These are phyloP conservation scores for Boulengerochromis microlepis DNA, from an alignment of 2,113 vertebrate genomes.

Conservation along the genomic window DNA sequence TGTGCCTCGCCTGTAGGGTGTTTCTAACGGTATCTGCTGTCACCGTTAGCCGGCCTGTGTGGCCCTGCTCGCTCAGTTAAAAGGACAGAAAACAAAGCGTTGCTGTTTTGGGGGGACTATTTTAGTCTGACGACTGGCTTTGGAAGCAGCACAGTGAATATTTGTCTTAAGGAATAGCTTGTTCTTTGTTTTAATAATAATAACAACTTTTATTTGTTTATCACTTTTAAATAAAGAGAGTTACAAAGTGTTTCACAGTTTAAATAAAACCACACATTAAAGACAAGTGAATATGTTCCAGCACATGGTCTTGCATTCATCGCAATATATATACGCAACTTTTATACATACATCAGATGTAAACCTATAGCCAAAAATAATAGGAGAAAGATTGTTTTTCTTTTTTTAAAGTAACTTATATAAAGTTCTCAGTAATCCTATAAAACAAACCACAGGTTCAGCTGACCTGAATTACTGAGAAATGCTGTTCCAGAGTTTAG, in stretches of 20 bases:
- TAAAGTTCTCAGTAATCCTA: background rate
- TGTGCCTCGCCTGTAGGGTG: background rate
- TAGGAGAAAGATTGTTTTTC: background rate
- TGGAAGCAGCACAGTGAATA: background rate
- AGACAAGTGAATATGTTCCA: background rate
- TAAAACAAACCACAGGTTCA: background rate
- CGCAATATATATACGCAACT: background rate
- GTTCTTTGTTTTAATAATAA: background rate
- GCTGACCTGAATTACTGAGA: background rate
- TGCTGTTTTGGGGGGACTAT: background rate
- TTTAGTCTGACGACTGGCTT: background rate
- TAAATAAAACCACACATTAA: background rate
- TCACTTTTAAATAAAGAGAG: background rate
- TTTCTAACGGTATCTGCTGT: background rate
- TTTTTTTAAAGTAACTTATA: background rate
- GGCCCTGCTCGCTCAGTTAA: background rate
- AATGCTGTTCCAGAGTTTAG: background rate
- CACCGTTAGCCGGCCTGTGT: background rate
- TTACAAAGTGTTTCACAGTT: background rate
- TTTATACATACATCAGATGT: background rate
- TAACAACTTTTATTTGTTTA: background rate
- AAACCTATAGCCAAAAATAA: background rate
- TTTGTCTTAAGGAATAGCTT: background rate
- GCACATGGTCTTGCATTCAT: background rate
- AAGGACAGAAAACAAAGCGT: background rate